These are phyloP conservation scores for Adrianichthys oophorus DNA, from an alignment of 2,797 vertebrate species.

Conservation along the genomic window DNA sequence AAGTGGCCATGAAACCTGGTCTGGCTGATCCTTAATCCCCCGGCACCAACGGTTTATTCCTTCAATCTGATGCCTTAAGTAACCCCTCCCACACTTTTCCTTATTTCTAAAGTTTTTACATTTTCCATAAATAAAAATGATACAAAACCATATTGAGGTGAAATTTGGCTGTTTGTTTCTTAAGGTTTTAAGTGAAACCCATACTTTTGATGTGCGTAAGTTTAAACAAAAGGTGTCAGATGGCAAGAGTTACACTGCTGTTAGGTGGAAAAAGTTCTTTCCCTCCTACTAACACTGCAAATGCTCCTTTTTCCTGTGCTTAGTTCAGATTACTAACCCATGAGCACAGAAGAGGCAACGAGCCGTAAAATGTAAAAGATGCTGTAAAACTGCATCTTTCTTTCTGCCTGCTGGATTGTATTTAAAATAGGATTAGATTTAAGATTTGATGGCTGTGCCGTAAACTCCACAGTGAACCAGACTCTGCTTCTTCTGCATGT, in stretches of 20 bases:
- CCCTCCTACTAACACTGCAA: conserved; percentile 49
- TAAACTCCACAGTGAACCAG: no score
- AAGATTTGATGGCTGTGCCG: no score
- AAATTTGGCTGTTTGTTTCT: no score
- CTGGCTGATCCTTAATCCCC: conserved; percentile 24
- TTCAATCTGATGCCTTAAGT: conserved; percentile 56
- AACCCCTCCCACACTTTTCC: background rate
- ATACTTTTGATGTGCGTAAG: no score
- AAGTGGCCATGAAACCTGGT: conserved; percentile 27
- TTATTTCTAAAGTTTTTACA: background rate
- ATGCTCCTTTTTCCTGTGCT: conserved; percentile 26
- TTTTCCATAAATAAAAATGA: no score
- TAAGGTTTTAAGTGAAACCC: no score
- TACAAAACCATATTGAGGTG: no score
- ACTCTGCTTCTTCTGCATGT: conserved; percentile 50
- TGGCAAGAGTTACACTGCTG: conserved; percentile 25
- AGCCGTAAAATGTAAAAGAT: conserved; percentile 7
- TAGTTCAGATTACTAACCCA: conserved; percentile 27
- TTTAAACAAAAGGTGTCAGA: conserved; percentile 48
- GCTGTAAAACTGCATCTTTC: no score
- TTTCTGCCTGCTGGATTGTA: conserved; percentile 57
- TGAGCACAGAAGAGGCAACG: conserved; percentile 55
- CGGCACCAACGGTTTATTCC: conserved; percentile 13
- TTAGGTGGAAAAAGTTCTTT: conserved; percentile 34
- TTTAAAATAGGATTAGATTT: conserved; percentile 13